Conservation (phyloP, 2,888 invertebrate species). For the Kuschelorhynchus macadamiae region DNA sequence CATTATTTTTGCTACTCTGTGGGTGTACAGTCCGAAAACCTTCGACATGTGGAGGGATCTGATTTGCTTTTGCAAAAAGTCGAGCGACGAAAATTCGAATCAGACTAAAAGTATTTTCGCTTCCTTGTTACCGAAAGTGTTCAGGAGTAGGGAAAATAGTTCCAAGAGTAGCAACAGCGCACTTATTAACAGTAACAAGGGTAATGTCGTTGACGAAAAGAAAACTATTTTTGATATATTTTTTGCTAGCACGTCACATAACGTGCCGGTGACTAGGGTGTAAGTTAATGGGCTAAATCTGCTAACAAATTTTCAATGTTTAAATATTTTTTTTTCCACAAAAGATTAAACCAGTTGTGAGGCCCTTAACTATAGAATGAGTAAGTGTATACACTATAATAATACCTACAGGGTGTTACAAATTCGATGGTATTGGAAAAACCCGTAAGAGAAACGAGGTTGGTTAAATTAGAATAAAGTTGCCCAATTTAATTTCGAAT, state of each 20-base stretch:
- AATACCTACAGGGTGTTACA: too few species aligned
- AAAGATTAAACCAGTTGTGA: too few species aligned
- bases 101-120: slow-evolving; percentile 32
- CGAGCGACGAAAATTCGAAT: slow-evolving; percentile 35
- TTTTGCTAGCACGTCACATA: slow-evolving; percentile 50
- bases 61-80: slow-evolving; percentile 52
- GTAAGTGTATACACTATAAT: too few species aligned
- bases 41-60: slow-evolving; percentile 63
- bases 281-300: too few species aligned
- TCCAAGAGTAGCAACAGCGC: slow-evolving; percentile 25
- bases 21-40: slow-evolving; percentile 65
- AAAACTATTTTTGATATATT: slow-evolving; percentile 51
- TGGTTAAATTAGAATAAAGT: too few species aligned
- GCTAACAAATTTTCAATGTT: too few species aligned
- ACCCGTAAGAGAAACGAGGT: too few species aligned
- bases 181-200: slow-evolving; percentile 39
- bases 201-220: slow-evolving; percentile 45
- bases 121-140: slow-evolving; percentile 44
- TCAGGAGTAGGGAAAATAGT: slow-evolving; percentile 32
- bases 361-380: too few species aligned
- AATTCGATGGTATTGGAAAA: too few species aligned
- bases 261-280: slow-evolving; percentile 50
- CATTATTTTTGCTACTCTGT: slow-evolving; percentile 61
- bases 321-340: too few species aligned
- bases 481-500: too few species aligned